Base-by-base conservation (phyloP, 2,113 vertebrate species). In the Catagonus wagneri region DNA sequence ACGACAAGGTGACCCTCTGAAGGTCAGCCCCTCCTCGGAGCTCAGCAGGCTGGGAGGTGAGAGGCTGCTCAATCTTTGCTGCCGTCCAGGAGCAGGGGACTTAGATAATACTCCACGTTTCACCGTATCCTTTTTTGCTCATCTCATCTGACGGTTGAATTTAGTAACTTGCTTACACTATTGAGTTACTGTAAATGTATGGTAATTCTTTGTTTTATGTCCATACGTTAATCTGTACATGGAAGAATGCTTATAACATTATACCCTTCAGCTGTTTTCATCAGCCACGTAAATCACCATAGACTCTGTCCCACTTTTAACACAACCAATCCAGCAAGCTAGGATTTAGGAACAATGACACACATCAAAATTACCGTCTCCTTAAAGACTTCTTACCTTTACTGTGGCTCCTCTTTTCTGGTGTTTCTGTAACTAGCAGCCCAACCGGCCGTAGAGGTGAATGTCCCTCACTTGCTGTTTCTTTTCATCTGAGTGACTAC, bases 41-140 rank as follows among this genome's bases (percentile, higher is more conserved):
- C 32, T 58, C 44, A 86, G 27, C 22, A 8, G 2, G 2, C 1
- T 14, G 29, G 19, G 12, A 2, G 7, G 0, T 8, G 44, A 44
- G 44, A 44, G 44, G 58, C 71, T 92, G 66, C 23, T 71, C 13
- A 12, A 79, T 16, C 2, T 22, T 54, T 39, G 0, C 44, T 50
- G 2, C 22, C 85, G 80, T 75, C 54, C 17, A 36, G 13, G 10
- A 91, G 15, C 29, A 75, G 50, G 29, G 6, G 4, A 36, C 0
- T 68, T 13, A 63, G 80, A 9, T 61, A n/a, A 78, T 25, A 61
- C 2, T 58, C 29, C 87, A 14, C 14, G 69, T 14, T 54, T 56
- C 20, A 72, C 2, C 23, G 1, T 7, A 17, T 56, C 11, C 19
- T 2, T 0, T 25, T 81, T 80, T 44, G 56, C 74, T 83, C 65